phyloP scores from a whole-genome alignment of 2,113 vertebrate genomes.

The Neolamprologus sp. region DNA sequence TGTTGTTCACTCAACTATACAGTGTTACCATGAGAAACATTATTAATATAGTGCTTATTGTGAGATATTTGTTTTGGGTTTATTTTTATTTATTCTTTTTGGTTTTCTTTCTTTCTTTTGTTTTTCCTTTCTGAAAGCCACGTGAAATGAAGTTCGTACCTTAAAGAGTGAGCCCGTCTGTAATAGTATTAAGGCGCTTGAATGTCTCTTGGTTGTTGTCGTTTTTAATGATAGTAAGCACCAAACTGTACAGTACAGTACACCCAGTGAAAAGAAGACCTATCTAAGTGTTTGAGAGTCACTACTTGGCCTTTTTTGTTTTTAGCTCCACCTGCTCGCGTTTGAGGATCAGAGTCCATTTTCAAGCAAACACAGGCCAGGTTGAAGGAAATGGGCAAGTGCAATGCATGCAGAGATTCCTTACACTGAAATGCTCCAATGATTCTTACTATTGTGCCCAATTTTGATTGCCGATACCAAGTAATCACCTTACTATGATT shows the following conservation, averaged over 20 bases:
- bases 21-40: conserved; percentile 45
- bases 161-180: conserved; percentile 62
- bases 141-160: conserved; percentile 61
- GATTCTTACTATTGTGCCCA: conserved; percentile 57
- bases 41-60: conserved; percentile 56
- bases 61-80: conserved; percentile 37
- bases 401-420: conserved; percentile 77
- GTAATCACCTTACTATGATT: conserved; percentile 60
- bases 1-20: conserved; percentile 61
- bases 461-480: conserved; percentile 56
- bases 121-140: conserved; percentile 45
- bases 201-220: conserved; percentile 71
- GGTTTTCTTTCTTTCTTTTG: background rate
- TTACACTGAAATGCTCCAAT: conserved; percentile 56
- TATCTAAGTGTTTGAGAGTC: conserved; percentile 57
- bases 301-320: conserved; percentile 60
- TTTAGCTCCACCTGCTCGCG: conserved; percentile 41
- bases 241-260: conserved; percentile 72
- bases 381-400: conserved; percentile 66
- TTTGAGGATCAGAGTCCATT: conserved; percentile 42
- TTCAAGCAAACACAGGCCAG: conserved; percentile 56
- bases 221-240: conserved; percentile 66
- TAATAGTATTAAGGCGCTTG: conserved; percentile 66
- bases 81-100: background rate
- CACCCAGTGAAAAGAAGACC: conserved; percentile 64